phyloP scores from a whole-genome alignment of 92 coral and sea anemone genomes.

The Epizoanthus stellaris region DNA sequence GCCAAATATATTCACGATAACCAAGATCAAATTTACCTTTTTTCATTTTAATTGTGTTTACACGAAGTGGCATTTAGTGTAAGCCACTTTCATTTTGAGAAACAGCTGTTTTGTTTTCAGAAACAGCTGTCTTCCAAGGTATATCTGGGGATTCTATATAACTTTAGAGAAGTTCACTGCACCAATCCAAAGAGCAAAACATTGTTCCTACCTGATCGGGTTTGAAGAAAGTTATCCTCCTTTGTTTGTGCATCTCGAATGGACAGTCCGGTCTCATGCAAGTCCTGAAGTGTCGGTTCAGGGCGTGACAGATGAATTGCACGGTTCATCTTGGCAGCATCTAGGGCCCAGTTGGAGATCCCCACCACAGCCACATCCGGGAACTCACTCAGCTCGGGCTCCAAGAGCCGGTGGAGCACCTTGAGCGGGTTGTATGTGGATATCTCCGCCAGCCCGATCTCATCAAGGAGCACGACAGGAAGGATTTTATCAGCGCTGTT shows the following conservation, averaged over 20 bases:
- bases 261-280: constrained; percentile 48
- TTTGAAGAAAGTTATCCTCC: background rate
- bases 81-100: too few relatives aligned
- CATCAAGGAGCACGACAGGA: constrained; percentile 56
- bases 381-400: constrained; percentile 53
- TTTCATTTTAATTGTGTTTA: too few relatives aligned
- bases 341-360: constrained; percentile 49
- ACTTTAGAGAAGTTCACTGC: too few relatives aligned
- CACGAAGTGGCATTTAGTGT: too few relatives aligned
- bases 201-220: constrained; percentile 4
- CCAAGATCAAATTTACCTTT: too few relatives aligned
- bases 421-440: constrained; percentile 57
- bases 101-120: too few relatives aligned
- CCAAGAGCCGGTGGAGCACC: constrained; percentile 56
- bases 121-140: too few relatives aligned
- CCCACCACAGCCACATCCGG: constrained; percentile 60
- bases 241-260: constrained; percentile 24
- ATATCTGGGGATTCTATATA: too few relatives aligned
- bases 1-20: too few relatives aligned
- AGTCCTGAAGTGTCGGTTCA: constrained; percentile 48
- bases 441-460: constrained; percentile 58
- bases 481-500: constrained; percentile 32
- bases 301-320: constrained; percentile 67
- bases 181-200: background rate
- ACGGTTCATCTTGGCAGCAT: constrained; percentile 70